Evolutionary conservation across 2,888 invertebrate genomes (phyloP).

Genomic region (Aphrophora alni): DNA sequence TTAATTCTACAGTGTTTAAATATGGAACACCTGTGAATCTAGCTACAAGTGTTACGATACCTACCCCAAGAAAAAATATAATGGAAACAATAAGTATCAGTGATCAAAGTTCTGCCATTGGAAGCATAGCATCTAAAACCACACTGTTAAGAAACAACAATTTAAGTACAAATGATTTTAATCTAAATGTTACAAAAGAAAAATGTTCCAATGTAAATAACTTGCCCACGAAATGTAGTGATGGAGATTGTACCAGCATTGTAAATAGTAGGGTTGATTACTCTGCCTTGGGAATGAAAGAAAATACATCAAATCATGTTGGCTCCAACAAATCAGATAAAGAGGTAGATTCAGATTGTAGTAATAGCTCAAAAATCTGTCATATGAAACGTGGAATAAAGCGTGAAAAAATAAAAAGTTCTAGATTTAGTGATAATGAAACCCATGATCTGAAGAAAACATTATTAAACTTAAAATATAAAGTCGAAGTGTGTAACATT

Average conservation of each 20-base stretch:
- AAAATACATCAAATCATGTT: neutral
- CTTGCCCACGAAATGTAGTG: neutral
- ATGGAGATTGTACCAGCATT: neutral
- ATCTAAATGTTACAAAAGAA: too few species aligned
- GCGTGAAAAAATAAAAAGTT: neutral
- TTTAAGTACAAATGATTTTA: neutral
- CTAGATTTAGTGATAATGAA: neutral
- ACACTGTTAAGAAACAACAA: neutral
- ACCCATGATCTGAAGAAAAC: neutral
- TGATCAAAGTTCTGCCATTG: neutral
- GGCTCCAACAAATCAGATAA: neutral
- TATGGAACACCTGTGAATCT: neutral
- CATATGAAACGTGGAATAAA: neutral
- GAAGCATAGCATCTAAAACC: neutral
- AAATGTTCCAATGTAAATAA: neutral
- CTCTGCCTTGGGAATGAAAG: neutral
- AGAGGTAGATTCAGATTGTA: neutral
- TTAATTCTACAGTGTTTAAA: neutral
- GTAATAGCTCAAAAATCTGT: neutral
- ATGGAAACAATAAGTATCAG: neutral
- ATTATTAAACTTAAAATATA: neutral
- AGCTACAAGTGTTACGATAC: neutral
- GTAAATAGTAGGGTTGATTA: neutral
- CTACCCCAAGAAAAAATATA: neutral
- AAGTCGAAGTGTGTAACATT: neutral